Percentiles rank a stretch among this genome's conserved stretches.
Conservation (phyloP, 1,140 invertebrate genomes). For the Rhyacophila brunnea region DNA sequence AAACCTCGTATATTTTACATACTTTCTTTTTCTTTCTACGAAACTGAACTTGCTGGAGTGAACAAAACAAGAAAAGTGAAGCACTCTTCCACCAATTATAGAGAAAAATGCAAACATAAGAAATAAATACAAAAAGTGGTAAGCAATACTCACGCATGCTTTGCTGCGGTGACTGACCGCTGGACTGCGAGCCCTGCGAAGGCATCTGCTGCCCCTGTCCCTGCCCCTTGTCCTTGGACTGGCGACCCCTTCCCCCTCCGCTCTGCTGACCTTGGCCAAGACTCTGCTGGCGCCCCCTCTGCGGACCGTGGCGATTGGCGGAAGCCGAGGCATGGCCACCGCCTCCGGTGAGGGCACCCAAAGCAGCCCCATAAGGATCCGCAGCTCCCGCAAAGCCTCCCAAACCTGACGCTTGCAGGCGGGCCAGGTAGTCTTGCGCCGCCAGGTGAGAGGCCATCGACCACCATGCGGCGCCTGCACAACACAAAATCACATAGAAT, state of each 20-base stretch:
- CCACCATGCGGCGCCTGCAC: conserved; percentile 78
- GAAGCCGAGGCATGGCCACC: conserved; percentile 37
- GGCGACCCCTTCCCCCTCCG: conserved; percentile 34
- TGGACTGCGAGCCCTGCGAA: too few relatives aligned
- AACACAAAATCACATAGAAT: too few relatives aligned
- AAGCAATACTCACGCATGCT: background rate
- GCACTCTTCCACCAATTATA: too few relatives aligned
- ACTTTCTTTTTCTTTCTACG: too few relatives aligned
- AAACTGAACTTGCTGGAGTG: too few relatives aligned
- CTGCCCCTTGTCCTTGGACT: conserved; percentile 32
- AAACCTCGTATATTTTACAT: too few relatives aligned
- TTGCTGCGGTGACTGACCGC: too few relatives aligned
- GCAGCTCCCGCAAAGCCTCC: conserved; percentile 61
- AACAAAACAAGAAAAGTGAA: too few relatives aligned
- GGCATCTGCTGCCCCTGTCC: background rate
- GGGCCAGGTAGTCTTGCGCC: conserved; percentile 79
- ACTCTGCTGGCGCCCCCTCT: conserved; percentile 35
- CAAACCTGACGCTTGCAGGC: conserved; percentile 73
- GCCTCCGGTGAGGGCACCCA: conserved; percentile 41
- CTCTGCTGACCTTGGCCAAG: conserved; percentile 34
- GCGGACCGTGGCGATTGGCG: conserved; percentile 8
- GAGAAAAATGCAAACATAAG: too few relatives aligned
- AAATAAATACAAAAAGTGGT: too few relatives aligned
- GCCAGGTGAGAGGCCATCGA: conserved; percentile 82
- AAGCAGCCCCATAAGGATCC: conserved; percentile 54